Evolutionary conservation across 2,797 vertebrate species (phyloP), one percentile per base, ranked within the genome.

Genomic region (Leptatherina wallacei): DNA sequence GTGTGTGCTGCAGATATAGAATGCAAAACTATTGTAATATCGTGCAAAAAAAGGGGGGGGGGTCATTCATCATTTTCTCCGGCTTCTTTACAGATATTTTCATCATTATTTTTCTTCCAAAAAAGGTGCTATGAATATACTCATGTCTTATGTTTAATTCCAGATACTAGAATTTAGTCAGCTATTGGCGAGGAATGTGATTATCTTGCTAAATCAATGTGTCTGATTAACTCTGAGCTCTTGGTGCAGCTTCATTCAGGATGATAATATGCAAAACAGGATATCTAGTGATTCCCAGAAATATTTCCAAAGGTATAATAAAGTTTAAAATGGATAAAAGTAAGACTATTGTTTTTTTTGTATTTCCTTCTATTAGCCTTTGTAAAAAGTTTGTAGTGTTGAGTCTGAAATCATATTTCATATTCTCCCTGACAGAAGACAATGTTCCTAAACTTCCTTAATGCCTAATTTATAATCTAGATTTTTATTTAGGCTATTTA

Each of bases 231-330:
- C 40, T 27, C 40, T 7, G 27, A n/a, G 24, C 29, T 51, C 44
- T 30, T 22, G 38, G 12, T 40, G 11, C 2, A 24, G 13, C 47
- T 68, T 54, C 16, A 58, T 51, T 56, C 16, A n/a, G 10, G 44
- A 71, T 55, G 44, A 71, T 64, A 44, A 61, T 36, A 3, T 63
- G 40, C 32, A 64, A 60, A 3, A n/a, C 33, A 62, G 52, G 42
- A 36, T 29, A 42, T 6, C 20, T 12, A 6, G 16, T 22, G 33
- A 14, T 12, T 27, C 16, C 54, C 18, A 24, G 1, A 2, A 56
- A 42, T n/a, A 3, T 42, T 56, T 74, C 14, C 10, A 38, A 38
- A 38, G 3, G 13, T 38, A 12, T 3, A 38, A 38, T 38, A 38
- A 38, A 38, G 12, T 38, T 13, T 3, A 13, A 38, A 38, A 38